These are phyloP conservation scores for Microcebus murinus DNA, from an alignment of 2,113 vertebrate genomes.

Conservation along the genomic window DNA sequence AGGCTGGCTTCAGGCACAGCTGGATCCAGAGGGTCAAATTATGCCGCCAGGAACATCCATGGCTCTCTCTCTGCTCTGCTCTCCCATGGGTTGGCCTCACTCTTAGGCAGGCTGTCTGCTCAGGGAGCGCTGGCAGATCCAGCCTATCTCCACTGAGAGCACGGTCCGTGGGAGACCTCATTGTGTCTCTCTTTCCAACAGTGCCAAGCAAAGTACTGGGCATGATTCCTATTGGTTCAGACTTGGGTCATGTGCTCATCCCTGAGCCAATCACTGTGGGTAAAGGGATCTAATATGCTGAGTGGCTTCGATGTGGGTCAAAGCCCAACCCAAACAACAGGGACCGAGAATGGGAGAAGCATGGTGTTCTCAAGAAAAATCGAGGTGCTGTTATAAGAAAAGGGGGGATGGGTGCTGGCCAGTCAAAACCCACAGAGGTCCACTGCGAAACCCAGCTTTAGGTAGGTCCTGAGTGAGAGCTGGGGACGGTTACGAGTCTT, in stretches of 20 bases:
- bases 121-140: neutral
- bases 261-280: neutral
- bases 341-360: neutral
- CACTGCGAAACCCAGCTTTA: neutral
- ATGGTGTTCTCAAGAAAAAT: neutral
- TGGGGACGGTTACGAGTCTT: rapidly evolving
- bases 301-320: neutral
- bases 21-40: neutral
- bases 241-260: neutral
- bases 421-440: neutral
- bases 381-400: neutral
- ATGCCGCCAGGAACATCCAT: neutral
- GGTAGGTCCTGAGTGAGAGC: neutral
- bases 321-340: neutral
- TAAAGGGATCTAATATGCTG: neutral
- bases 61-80: neutral
- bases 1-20: neutral
- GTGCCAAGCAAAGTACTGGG: neutral
- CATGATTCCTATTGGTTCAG: neutral
- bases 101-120: neutral
- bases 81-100: neutral
- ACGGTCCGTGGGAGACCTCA: neutral
- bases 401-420: neutral
- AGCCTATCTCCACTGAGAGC: neutral
- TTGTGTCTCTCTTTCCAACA: neutral